Evolutionary conservation across 2,113 vertebrate genomes (phyloP).

Genomic region (Silurus meridionalis): DNA sequence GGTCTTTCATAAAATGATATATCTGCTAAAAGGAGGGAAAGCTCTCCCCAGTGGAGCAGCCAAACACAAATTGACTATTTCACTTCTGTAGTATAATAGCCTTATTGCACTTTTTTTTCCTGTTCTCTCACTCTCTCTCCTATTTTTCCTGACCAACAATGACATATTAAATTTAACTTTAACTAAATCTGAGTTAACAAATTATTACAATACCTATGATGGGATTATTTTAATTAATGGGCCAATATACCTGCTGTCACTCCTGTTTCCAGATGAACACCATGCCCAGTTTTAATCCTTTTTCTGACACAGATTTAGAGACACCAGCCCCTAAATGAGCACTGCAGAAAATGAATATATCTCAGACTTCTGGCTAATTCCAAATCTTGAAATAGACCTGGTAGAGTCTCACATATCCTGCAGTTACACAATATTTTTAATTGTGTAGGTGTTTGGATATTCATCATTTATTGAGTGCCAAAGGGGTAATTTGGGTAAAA

Average conservation of each 20-base stretch:
- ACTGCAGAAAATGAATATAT: slow-evolving; percentile 65
- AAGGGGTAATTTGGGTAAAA: slow-evolving; percentile 16
- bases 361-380: slow-evolving; percentile 64
- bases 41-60: slow-evolving; percentile 71
- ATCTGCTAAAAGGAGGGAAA: slow-evolving; percentile 76
- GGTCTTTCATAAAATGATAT: slow-evolving; percentile 80
- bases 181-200: slow-evolving; percentile 80
- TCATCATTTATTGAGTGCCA: slow-evolving; percentile 12
- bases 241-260: slow-evolving; percentile 68
- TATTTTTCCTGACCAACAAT: slow-evolving; percentile 71
- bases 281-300: slow-evolving; percentile 65
- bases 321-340: slow-evolving; percentile 43
- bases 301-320: slow-evolving; percentile 70
- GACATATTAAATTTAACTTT: slow-evolving; percentile 76
- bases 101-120: slow-evolving; percentile 52
- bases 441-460: slow-evolving; percentile 15
- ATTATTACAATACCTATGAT: slow-evolving; percentile 78
- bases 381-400: slow-evolving; percentile 55
- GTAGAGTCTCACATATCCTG: slow-evolving; percentile 40
- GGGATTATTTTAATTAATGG: slow-evolving; percentile 80
- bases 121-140: slow-evolving; percentile 21
- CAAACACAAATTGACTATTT: slow-evolving; percentile 79
- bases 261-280: slow-evolving; percentile 73
- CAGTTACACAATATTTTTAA: slow-evolving; percentile 23
- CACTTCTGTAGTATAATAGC: slow-evolving; percentile 71